Base-by-base conservation (phyloP, 2,797 vertebrate genomes). In the Hyperoplus lanceolatus region DNA sequence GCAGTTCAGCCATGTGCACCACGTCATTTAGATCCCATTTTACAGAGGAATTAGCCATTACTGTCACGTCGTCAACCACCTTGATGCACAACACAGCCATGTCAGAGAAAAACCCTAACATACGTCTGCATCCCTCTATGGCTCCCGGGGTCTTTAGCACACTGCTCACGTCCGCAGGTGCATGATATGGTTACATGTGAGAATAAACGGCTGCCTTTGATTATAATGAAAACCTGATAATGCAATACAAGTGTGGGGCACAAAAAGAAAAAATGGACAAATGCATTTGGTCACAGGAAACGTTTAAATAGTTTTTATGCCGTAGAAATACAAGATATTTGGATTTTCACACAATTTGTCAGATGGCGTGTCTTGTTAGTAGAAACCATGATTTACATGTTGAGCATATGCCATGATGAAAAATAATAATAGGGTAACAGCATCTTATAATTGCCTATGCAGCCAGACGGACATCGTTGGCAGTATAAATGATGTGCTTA, bases 1-100 rank as follows among this genome's bases (percentile, higher is more conserved):
- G 61, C 65, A 68, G 80, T 82, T 79, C 71, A 82, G 55, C 73
- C 73, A 79, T 77, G 75, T 67, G 11, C 45, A 51, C 15, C 58
- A 39, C 73, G 73, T 90, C 73, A 87, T 92, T 92, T 83, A 73
- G 50, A 81, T 80, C 79, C 65, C 68, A 75, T 90, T 29, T 92
- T 80, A 79, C 54, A 82, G 83, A 82, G 69, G 76, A 89, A 84
- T 89, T 82, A 65, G 71, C 87, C 77, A 82, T 88, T 81, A 86
- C 76, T 78, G 75, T 86, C 74, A 66, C 5, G 16, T 72, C 75
- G 71, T 90, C 83, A 87, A 81, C 65, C 89, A 85, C 64, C 67
- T 75, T 84, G 87, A 89, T 89, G 71, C 78, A 67, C 70, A 63
- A 58, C 81, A 90, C 79, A 90, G 84, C 79, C 85, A 70, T 69